Base-by-base conservation (phyloP, 2,888 invertebrate species). In the Hedya salicella region DNA sequence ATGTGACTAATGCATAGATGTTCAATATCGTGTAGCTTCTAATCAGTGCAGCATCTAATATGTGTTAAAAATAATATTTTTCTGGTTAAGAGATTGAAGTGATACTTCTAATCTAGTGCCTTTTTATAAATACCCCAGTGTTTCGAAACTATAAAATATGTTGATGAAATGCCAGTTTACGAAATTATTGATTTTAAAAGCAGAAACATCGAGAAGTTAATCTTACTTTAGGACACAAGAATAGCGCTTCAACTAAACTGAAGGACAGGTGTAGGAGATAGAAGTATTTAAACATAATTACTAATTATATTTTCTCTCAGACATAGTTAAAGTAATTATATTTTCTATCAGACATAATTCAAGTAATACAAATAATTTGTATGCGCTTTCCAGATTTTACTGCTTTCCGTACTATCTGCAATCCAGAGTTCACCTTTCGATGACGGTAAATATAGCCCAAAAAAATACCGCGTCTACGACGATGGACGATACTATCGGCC, bases 401-500 rank as follows among this genome's bases (percentile, higher is more conserved):
- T 82, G 25, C 46, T 83, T 25, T 76, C 83, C 0, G 40, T 88
- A 62, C 75, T 82, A 73, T 71, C 81, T 8, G 70, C 76, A 4
- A 81, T 82, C 40, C 72, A 81, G 19, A 80, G 86, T 69, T 81
- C 83, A 30, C 83, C 87, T 0, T 78, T 67, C 25, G 80, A 81
- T 32, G 78, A 79, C 62, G 83, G 83, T 46, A 91, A 88, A 73
- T 92, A 91, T 65, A 78, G 73, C 52, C 88, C 87, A 2, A 75
- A 75, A 69, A 83, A 82, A 71, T 85, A 85, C 62, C 82, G 77
- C 40, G 68, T 80, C 42, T 80, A 81, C 40, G 88, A 91, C 52
- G 90, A 91, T 67, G 93, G 93, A 3, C 84, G 83, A 73, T 93
- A 93, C 71, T 87, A 87, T 53, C 82, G 88, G 71, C 86, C 90